Base-by-base conservation (phyloP, 2,113 vertebrate species). In the Pluvianellus socialis region DNA sequence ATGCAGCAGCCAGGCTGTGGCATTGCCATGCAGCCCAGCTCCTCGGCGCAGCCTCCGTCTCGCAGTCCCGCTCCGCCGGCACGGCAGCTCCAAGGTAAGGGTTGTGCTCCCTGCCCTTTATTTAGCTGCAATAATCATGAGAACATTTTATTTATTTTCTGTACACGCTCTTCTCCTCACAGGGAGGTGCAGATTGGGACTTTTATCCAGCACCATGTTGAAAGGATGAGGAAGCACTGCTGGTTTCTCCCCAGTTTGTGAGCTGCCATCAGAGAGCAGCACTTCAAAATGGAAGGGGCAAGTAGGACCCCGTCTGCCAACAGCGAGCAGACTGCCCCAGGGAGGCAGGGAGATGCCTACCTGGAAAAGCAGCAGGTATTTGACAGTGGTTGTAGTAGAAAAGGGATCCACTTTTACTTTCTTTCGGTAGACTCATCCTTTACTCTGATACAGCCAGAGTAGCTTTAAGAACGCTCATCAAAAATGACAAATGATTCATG, bases 21-120 rank as follows among this genome's bases (percentile, higher is more conserved):
- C 88, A 95, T 50, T 74, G 85, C 88, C 90, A 45, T 44, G 85
- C 94, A 87, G 77, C 84, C 94, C 92, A 42, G 87, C 80, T 74
- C 79, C 30, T 17, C n/a, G 1, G 50, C 3, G 1, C 79, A 17
- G 50, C 30, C 73, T 87, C 44, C 38, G 3, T 30, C 47, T 7
- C 1, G 5, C 85, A 85, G 75, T 38, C 15, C 49, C 1, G 1
- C 55, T 58, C 5, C 2, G 1, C 56, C 5, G 4, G 45, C 68
- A 40, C 11, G 0, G n/a, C 62, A 10, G 47, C 44, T 35, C n/a
- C 56, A 4, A 38, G 94, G 81, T 63, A 10, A 86, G 73, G 12
- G 15, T 27, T 26, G 9, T 10, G 35, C 2, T 1, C 52, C 55
- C 73, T 77, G 68, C 65, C n/a, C 61, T 8, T 6, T 6, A 2